Evolutionary conservation across 2,797 vertebrate species (phyloP).

Genomic region (Sebastes cheni): DNA sequence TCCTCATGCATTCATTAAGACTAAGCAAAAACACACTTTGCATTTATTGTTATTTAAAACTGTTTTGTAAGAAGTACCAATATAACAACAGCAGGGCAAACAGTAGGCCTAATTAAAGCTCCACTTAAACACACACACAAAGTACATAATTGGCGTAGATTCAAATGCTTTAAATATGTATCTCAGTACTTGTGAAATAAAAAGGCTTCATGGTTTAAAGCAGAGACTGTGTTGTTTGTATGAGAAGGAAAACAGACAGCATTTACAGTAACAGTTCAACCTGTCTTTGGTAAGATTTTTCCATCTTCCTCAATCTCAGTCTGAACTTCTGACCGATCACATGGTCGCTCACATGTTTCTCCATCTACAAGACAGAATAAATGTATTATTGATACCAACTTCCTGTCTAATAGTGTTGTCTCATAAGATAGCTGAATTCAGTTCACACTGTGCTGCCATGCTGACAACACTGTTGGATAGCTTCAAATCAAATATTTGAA

Average conservation of each 20-base stretch:
- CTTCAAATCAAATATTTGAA: no score
- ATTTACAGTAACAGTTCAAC: neutral
- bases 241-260: neutral
- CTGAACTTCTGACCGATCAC: neutral
- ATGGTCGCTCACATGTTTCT: neutral
- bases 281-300: neutral
- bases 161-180: neutral
- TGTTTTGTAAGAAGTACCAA: neutral
- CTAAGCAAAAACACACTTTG: neutral
- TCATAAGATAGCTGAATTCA: neutral
- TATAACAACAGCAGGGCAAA: neutral
- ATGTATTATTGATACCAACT: neutral
- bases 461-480: no score
- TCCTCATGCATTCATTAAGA: slow-evolving; percentile 5
- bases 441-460: no score
- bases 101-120: neutral
- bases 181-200: neutral
- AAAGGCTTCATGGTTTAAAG: neutral
- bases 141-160: neutral
- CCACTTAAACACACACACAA: neutral
- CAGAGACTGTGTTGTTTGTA: neutral
- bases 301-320: slow-evolving; percentile 3
- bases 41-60: neutral
- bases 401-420: neutral
- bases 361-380: neutral